These are phyloP conservation scores for Pseudomyrmex gracilis DNA, from an alignment of 1,140 invertebrate species.

Conservation along the genomic window DNA sequence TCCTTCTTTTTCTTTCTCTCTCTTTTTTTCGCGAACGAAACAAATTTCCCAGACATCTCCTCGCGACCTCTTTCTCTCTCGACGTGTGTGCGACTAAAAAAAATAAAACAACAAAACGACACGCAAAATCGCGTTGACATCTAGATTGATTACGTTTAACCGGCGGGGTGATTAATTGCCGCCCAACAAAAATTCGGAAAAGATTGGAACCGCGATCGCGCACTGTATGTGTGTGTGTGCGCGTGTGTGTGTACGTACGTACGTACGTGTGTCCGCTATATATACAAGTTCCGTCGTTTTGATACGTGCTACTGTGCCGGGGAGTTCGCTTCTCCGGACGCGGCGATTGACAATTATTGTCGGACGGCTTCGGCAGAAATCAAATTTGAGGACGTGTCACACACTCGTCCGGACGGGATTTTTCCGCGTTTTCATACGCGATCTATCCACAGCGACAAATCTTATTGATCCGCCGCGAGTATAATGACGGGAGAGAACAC, in stretches of 20 bases:
- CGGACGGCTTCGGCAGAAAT: constrained; percentile 34
- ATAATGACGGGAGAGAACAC: constrained; percentile 5
- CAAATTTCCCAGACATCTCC: constrained; percentile 32
- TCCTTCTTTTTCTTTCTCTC: too few relatives aligned
- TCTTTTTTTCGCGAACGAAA: constrained; percentile 49
- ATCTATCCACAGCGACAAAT: constrained; percentile 30
- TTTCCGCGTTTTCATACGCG: constrained; percentile 31
- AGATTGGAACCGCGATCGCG: constrained; percentile 11
- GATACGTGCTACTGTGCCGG: background rate
- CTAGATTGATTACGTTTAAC: constrained; percentile 53
- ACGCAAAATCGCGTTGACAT: constrained; percentile 45
- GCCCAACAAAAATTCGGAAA: constrained; percentile 29
- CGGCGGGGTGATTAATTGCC: constrained; percentile 38
- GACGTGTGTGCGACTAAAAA: background rate
- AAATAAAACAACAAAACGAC: background rate
- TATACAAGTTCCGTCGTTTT: background rate
- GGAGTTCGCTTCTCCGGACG: constrained; percentile 14
- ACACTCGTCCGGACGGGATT: background rate
- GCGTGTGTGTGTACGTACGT: background rate
- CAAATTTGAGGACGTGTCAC: constrained; percentile 53
- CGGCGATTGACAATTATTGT: constrained; percentile 52
- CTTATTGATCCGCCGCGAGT: constrained; percentile 41
- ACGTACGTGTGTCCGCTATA: too few relatives aligned
- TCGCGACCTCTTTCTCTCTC: background rate
- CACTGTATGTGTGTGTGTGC: background rate